These are phyloP conservation scores for Parasteatoda tepidariorum DNA, from an alignment of 1,140 invertebrate genomes.

Conservation along the genomic window DNA sequence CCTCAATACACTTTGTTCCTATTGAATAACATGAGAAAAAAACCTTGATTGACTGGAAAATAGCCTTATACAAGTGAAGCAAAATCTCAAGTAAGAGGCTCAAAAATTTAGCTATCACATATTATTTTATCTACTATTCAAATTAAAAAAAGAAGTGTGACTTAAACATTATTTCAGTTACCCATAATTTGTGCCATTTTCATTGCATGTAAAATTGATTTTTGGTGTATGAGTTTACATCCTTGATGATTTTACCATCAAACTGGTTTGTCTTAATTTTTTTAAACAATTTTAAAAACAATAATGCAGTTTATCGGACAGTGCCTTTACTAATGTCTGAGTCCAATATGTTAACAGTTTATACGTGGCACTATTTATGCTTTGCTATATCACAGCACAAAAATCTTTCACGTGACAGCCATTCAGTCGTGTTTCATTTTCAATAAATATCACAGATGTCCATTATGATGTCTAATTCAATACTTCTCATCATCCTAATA, in stretches of 20 bases:
- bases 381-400: slow-evolving; percentile 52
- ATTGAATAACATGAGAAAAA: no score
- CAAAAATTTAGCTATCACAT: no score
- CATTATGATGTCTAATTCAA: background rate
- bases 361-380: slow-evolving; percentile 39
- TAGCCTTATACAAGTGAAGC: no score
- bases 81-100: no score
- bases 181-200: no score
- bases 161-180: no score
- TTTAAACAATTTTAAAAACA: background rate
- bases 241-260: background rate
- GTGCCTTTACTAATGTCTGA: background rate
- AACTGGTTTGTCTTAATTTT: slow-evolving; percentile 51
- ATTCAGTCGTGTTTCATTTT: slow-evolving; percentile 6
- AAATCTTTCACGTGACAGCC: slow-evolving; percentile 1
- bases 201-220: no score
- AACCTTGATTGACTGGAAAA: no score
- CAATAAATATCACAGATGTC: slow-evolving; percentile 37
- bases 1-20: no score
- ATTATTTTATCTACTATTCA: no score
- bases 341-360: background rate
- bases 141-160: no score
- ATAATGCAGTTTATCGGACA: background rate
- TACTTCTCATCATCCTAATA: no score
- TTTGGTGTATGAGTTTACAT: background rate